These are phyloP conservation scores for Eupithecia tripunctaria DNA, from an alignment of 2,888 invertebrate species.

Conservation along the genomic window DNA sequence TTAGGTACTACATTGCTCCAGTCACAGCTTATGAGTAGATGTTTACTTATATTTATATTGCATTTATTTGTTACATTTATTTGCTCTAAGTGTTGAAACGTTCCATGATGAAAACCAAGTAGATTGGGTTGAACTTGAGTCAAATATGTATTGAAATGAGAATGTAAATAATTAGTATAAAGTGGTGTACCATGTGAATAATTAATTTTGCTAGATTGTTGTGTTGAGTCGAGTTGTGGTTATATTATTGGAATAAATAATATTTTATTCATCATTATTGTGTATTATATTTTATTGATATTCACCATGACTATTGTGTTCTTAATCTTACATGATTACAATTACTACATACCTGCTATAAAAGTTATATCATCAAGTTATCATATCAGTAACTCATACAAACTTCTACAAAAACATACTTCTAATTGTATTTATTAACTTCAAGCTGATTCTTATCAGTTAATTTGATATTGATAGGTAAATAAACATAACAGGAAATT, in stretches of 20 bases:
- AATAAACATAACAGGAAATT: conserved; percentile 15
- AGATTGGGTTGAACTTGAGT: conserved; percentile 63
- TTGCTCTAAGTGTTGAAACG: conserved; percentile 82
- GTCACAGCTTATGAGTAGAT: conserved; percentile 73
- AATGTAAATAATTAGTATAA: conserved; percentile 82
- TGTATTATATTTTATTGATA: conserved; percentile 39
- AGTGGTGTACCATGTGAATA: conserved; percentile 76
- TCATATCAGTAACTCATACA: not conserved
- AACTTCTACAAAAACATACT: not conserved
- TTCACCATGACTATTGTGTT: conserved; percentile 4
- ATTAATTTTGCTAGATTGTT: conserved; percentile 78
- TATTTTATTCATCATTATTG: conserved; percentile 70
- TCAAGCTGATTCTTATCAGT: not conserved
- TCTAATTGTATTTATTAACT: not conserved
- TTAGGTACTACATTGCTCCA: conserved; percentile 87
- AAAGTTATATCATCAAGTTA: not conserved
- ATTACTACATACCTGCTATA: not conserved
- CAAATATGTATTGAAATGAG: conserved; percentile 62
- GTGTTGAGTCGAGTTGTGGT: conserved; percentile 75
- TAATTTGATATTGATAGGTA: not conserved
- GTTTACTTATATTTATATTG: conserved; percentile 43
- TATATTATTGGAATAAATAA: conserved; percentile 73
- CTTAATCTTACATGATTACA: not conserved
- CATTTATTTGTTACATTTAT: conserved; percentile 73
- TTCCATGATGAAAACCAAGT: conserved; percentile 78